Evolutionary conservation across 53 echinoderm and acorn worm genomes (phyloP), one percentile per base, ranked within the genome.

Genomic region (Mesocentrotus franciscanus): DNA sequence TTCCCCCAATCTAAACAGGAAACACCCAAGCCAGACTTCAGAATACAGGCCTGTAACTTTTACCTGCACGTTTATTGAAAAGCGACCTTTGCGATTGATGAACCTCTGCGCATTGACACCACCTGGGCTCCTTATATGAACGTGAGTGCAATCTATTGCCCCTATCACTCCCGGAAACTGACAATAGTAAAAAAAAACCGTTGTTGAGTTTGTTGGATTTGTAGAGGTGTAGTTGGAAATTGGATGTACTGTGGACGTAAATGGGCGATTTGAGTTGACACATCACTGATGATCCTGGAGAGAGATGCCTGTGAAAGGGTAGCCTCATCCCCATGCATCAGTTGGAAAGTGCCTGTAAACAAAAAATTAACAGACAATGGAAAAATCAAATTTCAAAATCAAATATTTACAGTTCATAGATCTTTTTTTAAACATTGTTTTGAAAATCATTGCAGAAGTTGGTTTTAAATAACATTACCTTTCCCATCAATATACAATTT

Each of bases 61-160:
- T 66, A 94, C 95, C 95, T 94, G 95, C 20, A 85, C 85, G 35
- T 94, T 94, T 7, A 94, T 61, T 12, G 95, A 94, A 16, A 17
- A 85, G 9, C 6, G 10, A 22, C 62, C 62, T 61, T 94, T 94
- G 35, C 95, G 29, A 83, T 94, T 94, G 95, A 94, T 59, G 85
- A 94, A 94, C 18, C 62, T 70, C 33, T 22, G 30, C 1, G 61
- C 95, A 60, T 94, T 84, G 8, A 58, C 61, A n/a, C 95, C 95
- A 8, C 95, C 85, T 62, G 95, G 85, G 33, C 66, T 85, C 35
- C 68, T 9, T 24, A 94, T 94, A 9, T 8, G 16, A 1, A 94
- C 66, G 35, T 94, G 95, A 10, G 95, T 94, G 34, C 95, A 84
- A 33, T 94, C 95, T 5, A 94, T 85, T 11, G 95, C 95, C 56